Conservation (phyloP, 2,113 vertebrate genomes). For the Hemicordylus capensis region DNA sequence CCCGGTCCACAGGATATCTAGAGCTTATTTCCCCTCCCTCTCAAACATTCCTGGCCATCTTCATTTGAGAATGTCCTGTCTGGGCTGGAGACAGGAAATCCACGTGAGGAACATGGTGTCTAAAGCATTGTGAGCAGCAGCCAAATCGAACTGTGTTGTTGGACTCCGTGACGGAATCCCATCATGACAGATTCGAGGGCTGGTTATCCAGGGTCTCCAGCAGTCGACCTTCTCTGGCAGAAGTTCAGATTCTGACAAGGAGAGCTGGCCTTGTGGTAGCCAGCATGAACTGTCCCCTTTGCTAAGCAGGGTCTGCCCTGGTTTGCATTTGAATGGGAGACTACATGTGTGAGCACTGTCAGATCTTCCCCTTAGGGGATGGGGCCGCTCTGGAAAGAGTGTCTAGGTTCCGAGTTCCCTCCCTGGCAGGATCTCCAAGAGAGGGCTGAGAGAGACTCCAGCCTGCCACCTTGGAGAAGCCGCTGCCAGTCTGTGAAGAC, state of each 20-base stretch:
- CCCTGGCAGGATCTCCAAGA: too few relatives aligned
- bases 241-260: neutral
- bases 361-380: too few relatives aligned
- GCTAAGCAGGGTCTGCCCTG: too few relatives aligned
- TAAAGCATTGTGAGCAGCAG: neutral
- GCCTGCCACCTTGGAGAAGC: too few relatives aligned
- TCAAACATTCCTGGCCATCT: rapidly evolving
- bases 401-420: too few relatives aligned
- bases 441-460: too few relatives aligned
- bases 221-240: neutral
- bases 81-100: constrained; percentile 34
- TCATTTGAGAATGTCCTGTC: neutral
- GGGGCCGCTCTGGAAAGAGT: too few relatives aligned
- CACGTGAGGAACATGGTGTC: rapidly evolving
- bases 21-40: constrained; percentile 8
- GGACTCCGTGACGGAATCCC: neutral
- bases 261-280: too few relatives aligned
- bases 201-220: neutral
- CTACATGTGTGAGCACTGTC: too few relatives aligned
- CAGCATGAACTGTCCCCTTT: too few relatives aligned
- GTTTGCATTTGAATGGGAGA: too few relatives aligned
- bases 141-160: neutral
- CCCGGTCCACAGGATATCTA: constrained; percentile 11
- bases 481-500: too few relatives aligned
- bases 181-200: neutral